phyloP scores from a whole-genome alignment of 1,140 invertebrate species.

The Radopholus similis region DNA sequence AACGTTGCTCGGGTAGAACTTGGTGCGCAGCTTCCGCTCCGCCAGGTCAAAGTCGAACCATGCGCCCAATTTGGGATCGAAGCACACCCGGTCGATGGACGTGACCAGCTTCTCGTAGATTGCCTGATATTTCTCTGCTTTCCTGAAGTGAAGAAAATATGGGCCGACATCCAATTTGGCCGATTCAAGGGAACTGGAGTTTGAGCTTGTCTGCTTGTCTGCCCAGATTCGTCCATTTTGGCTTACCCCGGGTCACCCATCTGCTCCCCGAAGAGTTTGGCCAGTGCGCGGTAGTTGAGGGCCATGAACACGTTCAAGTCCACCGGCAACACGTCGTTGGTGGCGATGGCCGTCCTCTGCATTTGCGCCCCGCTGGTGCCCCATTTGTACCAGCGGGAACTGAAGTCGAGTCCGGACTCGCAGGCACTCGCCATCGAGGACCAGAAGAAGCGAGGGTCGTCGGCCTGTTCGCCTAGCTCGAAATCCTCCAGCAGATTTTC shows the following conservation, averaged over 20 bases:
- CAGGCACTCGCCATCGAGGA: conserved; percentile 36
- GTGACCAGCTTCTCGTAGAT: conserved; percentile 9
- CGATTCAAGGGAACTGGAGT: neutral
- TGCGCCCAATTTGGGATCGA: conserved; percentile 77
- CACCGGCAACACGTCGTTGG: conserved; percentile 71
- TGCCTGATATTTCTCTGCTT: conserved; percentile 66
- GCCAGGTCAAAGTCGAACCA: conserved; percentile 84
- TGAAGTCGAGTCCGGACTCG: conserved; percentile 66
- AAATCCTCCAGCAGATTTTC: conserved; percentile 39
- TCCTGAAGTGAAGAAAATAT: conserved; percentile 15
- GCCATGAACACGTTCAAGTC: conserved; percentile 78
- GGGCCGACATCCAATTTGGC: neutral
- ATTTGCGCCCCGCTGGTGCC: neutral
- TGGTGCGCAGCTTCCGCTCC: conserved; percentile 43
- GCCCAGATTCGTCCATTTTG: conserved; percentile 37
- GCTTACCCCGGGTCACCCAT: conserved; percentile 49
- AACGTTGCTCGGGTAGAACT: conserved; percentile 78
- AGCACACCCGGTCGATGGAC: conserved; percentile 24
- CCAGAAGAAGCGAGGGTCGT: conserved; percentile 17
- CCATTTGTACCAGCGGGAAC: conserved; percentile 74
- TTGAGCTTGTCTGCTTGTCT: neutral
- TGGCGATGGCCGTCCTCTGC: conserved; percentile 29
- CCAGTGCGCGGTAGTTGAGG: conserved; percentile 74
- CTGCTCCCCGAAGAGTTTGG: conserved; percentile 66
- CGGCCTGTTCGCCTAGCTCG: conserved; percentile 18